Evolutionary conservation across 92 coral and sea anemone species (phyloP), one percentile per base, ranked within the genome.

Genomic region (Siderastrea siderea): DNA sequence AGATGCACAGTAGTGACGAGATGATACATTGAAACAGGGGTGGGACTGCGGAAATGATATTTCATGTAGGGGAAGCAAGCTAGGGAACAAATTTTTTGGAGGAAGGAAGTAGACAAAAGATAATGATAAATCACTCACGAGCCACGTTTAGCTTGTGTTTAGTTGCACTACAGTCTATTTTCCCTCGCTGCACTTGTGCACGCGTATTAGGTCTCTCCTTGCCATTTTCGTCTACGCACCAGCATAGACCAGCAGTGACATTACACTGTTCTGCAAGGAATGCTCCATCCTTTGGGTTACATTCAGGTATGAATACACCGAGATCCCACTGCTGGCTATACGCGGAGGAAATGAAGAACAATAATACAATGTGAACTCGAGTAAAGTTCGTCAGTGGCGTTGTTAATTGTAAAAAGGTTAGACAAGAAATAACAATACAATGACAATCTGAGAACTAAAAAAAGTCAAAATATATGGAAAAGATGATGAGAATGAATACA

Each of bases 161-260:
- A 8, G 11, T 19, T 50, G 49, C 64, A 12, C 50, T 15, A 50
- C 84, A 80, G 64, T 65, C 14, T 52, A 63, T 19, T 11, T 60
- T 80, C 47, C 65, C 74, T 26, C 74, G 16, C 63, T 48, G 19
- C 17, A 51, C 51, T 12, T 50, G 60, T 14, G 60, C 73, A 19
- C 84, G 86, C 83, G 89, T 76, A 13, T 77, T 77, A 43, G 55
- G 52, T 45, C 49, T 85, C 48, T 75, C 82, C 0, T 51, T 68
- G 16, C 89, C 89, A 45, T 75, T 66, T 67, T 44, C 47, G 63
- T 85, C 76, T 16, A 85, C 89, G 68, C 89, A 85, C 89, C 89
- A 85, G 67, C 89, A 85, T 15, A 50, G 67, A 47, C 76, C 89
- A 4, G 89, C 64, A 12, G 82, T 75, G 47, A 45, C 11, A 65